Base-by-base conservation (phyloP, 2,113 vertebrate genomes). In the Pogona vitticeps region DNA sequence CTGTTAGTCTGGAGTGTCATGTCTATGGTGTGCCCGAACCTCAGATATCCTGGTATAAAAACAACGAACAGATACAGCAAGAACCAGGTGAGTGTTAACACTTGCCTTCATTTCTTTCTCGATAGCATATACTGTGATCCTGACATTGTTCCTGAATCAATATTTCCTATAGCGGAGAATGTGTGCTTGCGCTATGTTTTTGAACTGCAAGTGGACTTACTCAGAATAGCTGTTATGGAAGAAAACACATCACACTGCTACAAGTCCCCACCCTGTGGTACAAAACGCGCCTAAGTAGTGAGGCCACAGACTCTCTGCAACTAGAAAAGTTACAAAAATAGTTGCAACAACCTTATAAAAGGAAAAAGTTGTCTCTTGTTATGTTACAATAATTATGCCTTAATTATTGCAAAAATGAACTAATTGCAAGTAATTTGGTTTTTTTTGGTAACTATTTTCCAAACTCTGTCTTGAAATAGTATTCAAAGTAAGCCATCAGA, bases 1-100 rank as follows among this genome's bases (percentile, higher is more conserved):
- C 98, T 0, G 96, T 98, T 81, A 97, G 94, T 12, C 92, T 99
- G 42, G 95, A 95, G 88, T 99, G 98, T 90, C 95, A 91, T 4
- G 97, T 95, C 88, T 90, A 61, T 14, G 98, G 98, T 2, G 90
- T 98, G 80, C 98, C 98, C 0, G 93, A 95, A n/a, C 98, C 98
- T 10, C 95, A 94, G 59, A 93, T 98, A 94, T 97, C 97, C 75
- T 99, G 98, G 98, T 98, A 98, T 96, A 99, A 98, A 97, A 97
- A 99, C 86, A 94, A 97, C 73, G 95, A 90, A 80, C 94, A 96
- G 90, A 96, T 99, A 90, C 96, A 96, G 1, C 96, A 97, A 91
- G 97, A 97, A 92, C 97, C 98, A 89, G 98, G 98, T 99, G 95
- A 97, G 97, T 95, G 82, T 46, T 65, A 88, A 28, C 12, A 31